Evolutionary conservation across 1,140 invertebrate species (phyloP), one percentile per base, ranked within the genome.

Genomic region (Drosophila kikkawai): DNA sequence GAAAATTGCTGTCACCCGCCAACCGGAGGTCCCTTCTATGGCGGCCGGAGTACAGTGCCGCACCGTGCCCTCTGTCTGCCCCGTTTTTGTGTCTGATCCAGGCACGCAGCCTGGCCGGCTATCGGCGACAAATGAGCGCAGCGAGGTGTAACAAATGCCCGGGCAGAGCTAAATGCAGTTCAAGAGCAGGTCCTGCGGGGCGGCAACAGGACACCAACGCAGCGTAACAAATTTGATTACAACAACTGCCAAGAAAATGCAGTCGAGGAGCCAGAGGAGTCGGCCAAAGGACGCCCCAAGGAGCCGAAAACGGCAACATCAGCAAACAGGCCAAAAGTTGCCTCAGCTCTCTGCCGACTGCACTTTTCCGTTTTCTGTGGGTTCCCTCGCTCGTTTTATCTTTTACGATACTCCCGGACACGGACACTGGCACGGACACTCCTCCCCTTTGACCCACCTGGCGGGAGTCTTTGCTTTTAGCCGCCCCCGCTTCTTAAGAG

Each of bases 191-290:
- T 68, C 48, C 56, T 36, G 57, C 34, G 45, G 37, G 60, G 55
- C 42, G 53, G 48, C 36, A 50, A 34, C 51, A 51, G 34, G 44
- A 44, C 48, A 17, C 26, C 66, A 68, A 82, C 76, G 83, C 75
- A 87, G 80, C 85, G 78, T 90, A 75, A 81, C 84, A 90, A 87
- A 90, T 87, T 88, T 87, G 77, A 88, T 87, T 88, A 80, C 80
- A 84, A 80, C 69, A 80, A 61, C 58, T 67, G 59, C 71, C 51
- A 19, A 68, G 41, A 42, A 69, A 44, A 36, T 64, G 60, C 56
- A 76, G 34, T 11, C 13, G 64, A 61, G 19, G 56, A 37, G 29
- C 11, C 9, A 19, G 29, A 36, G 26, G 63, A 17, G 51, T 37
- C 8, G 22, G 17, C 45, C 19, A 51, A 71, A 80, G 48, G 65